Conservation (phyloP, 2,888 invertebrate species). For the Dexiosoma caninum region DNA sequence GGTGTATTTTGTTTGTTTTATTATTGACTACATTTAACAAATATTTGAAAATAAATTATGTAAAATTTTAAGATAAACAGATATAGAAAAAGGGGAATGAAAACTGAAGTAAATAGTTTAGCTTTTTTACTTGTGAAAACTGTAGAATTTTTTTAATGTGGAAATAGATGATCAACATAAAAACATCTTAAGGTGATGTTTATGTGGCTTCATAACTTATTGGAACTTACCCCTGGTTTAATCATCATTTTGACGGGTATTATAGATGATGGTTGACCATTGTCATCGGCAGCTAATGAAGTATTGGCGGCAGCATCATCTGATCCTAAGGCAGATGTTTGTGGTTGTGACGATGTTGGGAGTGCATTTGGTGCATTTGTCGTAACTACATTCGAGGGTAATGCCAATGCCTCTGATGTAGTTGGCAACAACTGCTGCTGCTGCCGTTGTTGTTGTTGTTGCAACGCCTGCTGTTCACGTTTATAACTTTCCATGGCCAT, state of each 20-base stretch:
- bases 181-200: neutral
- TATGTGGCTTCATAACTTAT: neutral
- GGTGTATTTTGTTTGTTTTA: neutral
- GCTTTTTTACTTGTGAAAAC: neutral
- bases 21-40: constrained; percentile 51
- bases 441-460: constrained; percentile 65
- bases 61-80: constrained; percentile 55
- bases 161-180: constrained; percentile 34
- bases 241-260: constrained; percentile 78
- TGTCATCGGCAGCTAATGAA: constrained; percentile 56
- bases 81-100: constrained; percentile 45
- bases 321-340: neutral
- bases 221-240: constrained; percentile 77
- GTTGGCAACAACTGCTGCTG: constrained; percentile 58
- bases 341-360: constrained; percentile 27
- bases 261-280: constrained; percentile 65
- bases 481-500: constrained; percentile 77
- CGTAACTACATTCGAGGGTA: constrained; percentile 41
- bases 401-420: constrained; percentile 63
- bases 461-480: constrained; percentile 72
- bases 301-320: constrained; percentile 52
- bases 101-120: constrained; percentile 31
- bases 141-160: neutral
- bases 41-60: constrained; percentile 53
- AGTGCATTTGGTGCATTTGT: constrained; percentile 30